These are phyloP conservation scores for Monarcha castaneiventris DNA, from an alignment of 2,113 vertebrate genomes.

Conservation along the genomic window DNA sequence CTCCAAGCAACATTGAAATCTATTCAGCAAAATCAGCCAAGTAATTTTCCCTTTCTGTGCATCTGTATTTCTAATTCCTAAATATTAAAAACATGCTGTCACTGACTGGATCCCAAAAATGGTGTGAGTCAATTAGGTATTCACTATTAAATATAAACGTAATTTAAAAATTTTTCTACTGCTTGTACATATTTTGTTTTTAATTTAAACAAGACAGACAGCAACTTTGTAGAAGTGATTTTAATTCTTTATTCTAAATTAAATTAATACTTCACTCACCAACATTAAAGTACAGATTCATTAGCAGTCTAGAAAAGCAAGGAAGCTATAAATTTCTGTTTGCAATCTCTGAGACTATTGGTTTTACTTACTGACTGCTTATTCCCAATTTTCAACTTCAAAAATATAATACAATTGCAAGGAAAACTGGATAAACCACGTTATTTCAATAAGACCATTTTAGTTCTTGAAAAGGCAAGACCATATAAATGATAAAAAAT, in stretches of 20 bases:
- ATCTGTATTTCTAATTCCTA: neutral
- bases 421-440: neutral
- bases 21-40: neutral
- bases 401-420: neutral
- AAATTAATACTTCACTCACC: neutral
- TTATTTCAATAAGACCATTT: neutral
- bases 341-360: neutral
- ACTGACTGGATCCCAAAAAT: neutral
- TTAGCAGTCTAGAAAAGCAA: neutral
- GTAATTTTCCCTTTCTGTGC: neutral
- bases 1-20: neutral
- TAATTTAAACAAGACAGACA: neutral
- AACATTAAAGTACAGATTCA: neutral
- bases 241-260: neutral
- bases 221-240: neutral
- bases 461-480: neutral
- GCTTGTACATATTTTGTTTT: neutral
- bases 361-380: neutral
- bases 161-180: neutral
- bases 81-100: neutral
- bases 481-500: neutral
- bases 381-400: neutral
- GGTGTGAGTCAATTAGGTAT: neutral
- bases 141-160: neutral
- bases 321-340: neutral